Base-by-base conservation (phyloP, 2,888 invertebrate species). In the Apeira syringaria region DNA sequence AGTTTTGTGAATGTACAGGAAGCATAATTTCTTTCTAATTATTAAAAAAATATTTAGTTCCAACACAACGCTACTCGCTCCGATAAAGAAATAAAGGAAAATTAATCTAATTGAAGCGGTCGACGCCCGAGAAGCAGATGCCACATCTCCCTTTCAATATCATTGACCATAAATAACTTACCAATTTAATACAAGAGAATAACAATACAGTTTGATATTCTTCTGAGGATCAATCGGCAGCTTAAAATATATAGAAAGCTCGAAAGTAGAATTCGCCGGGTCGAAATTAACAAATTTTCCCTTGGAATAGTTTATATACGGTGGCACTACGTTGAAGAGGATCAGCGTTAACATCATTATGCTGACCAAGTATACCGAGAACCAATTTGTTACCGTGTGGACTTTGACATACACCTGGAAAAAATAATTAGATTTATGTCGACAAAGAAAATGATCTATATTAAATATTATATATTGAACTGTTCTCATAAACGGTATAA, bases 381-480 rank as follows among this genome's bases (percentile, higher is more conserved):
- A 55, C 24, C 51, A 35, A 10, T 46, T 49, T 2, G 51, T 2
- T 47, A 59, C 6, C 62, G 9, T n/a, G 27, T 67, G 58, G 3
- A 68, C 55, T 15, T 46, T 49, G n/a, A 31, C 28, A n/a, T 59
- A 55, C 8, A 61, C 53, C 67, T 67, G 51, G 10, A 60, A 20
- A 63, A 25, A n/a, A 8, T 17, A 13, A 10, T n/a, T n/a, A n/a
- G n/a, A n/a, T n/a, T n/a, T n/a, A n/a, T n/a, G n/a, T n/a, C n/a
- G n/a, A n/a, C n/a, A n/a, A n/a, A n/a, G n/a, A n/a, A n/a, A n/a
- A n/a, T n/a, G n/a, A n/a, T n/a, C n/a, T n/a, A n/a, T n/a, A n/a
- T n/a, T n/a, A n/a, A n/a, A n/a, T n/a, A n/a, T n/a, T n/a, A n/a
- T n/a, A n/a, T n/a, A n/a, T n/a, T n/a, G n/a, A n/a, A n/a, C n/a